Base-by-base conservation (phyloP, 1,140 invertebrate species). In the Acromyrmex heyeri region DNA sequence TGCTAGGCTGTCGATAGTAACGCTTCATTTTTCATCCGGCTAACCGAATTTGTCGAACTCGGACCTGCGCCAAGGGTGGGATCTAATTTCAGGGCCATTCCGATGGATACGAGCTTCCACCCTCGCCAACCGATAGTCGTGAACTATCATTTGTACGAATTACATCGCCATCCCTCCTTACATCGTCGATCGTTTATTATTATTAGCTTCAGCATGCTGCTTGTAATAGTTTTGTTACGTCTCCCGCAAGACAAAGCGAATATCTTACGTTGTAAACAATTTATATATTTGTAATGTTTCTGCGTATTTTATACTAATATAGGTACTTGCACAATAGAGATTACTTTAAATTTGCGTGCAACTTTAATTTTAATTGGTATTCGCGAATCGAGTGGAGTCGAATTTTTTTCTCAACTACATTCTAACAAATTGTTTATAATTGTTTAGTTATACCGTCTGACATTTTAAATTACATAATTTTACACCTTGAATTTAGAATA, bases 61-160 rank as follows among this genome's bases (percentile, higher is more conserved):
- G 92, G 91, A 93, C 91, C 85, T 91, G 87, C 90, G 91, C 88
- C 90, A 90, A 92, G 93, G 92, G 93, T 92, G 90, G 89, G 92
- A 94, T 94, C 94, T 94, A 94, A 94, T 94, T 94, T 94, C 89
- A 89, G 90, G 93, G 88, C 92, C 91, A 94, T 94, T 94, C 89
- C 91, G 89, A 94, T 93, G 92, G 90, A 92, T 91, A 91, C 90
- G 91, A 91, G 92, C 88, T 88, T 86, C 81, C 83, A 86, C 91
- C 91, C 89, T 90, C 88, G 86, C 67, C 88, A 86, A 86, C 78
- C 85, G 91, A 92, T 93, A 92, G 91, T 86, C 90, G 91, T 92
- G 90, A 92, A 91, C 91, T 90, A 94, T 94, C 94, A 94, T 95
- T 95, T 95, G 94, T 95, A 92, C 94, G 93, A 94, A 95, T 95